Conservation (phyloP, 2,113 vertebrate genomes). For the Benitochromis conjunctus region DNA sequence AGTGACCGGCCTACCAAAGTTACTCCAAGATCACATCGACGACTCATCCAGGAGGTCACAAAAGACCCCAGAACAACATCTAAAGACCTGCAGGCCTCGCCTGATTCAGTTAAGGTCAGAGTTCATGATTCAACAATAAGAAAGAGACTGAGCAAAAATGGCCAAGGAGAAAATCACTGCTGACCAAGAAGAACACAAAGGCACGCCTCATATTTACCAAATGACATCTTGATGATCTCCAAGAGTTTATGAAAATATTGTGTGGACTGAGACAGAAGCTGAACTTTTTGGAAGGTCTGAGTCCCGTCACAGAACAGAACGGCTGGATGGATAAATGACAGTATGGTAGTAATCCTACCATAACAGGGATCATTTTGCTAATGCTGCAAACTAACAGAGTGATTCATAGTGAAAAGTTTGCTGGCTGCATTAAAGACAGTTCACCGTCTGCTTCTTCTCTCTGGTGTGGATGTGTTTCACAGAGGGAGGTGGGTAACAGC, state of each 20-base stretch:
- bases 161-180: background rate
- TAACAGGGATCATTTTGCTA: rapidly evolving
- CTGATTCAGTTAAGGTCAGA: background rate
- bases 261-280: background rate
- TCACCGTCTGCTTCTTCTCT: background rate
- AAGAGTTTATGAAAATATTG: background rate
- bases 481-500: background rate
- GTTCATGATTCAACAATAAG: background rate
- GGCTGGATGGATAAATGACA: background rate
- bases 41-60: background rate
- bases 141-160: background rate
- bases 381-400: background rate
- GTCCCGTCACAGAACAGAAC: background rate
- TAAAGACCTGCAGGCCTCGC: background rate
- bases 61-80: background rate
- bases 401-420: background rate
- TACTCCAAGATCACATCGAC: rapidly evolving
- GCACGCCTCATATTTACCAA: background rate
- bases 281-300: background rate
- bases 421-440: too few species aligned
- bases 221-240: background rate
- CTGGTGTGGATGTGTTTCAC: background rate
- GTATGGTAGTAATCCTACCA: background rate
- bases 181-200: background rate
- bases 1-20: background rate